phyloP scores from a whole-genome alignment of 1,140 invertebrate genomes.

The Tetramorium simillimum region DNA sequence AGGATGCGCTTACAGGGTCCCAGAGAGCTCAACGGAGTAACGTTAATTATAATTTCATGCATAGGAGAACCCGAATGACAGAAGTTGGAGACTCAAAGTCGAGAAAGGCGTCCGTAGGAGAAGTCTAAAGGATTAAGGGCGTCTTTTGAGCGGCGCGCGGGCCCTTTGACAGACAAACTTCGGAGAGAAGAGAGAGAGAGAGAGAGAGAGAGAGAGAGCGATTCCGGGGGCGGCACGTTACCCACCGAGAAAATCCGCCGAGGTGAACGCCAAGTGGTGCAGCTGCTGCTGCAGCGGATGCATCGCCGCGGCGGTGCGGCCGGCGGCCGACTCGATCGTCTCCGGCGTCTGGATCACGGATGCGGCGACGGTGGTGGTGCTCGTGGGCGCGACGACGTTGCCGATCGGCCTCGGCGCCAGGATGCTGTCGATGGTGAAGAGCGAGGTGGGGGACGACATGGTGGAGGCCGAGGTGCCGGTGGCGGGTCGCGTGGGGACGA shows the following conservation, averaged over 20 bases:
- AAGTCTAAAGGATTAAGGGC: conserved; percentile 3
- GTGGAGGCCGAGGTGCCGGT: conserved; percentile 80
- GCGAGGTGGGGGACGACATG: conserved; percentile 87
- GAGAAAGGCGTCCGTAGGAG: neutral
- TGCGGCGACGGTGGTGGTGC: conserved; percentile 60
- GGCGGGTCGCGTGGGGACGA: conserved; percentile 68
- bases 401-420: conserved; percentile 87
- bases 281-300: conserved; percentile 85
- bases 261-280: conserved; percentile 87
- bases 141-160: conserved; percentile 21
- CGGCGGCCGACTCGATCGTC: conserved; percentile 82
- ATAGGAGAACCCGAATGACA: neutral
- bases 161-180: neutral
- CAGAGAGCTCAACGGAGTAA: neutral
- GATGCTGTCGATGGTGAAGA: conserved; percentile 94
- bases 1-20: neutral
- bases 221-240: neutral
- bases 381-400: conserved; percentile 72
- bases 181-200: neutral
- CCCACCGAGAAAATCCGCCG: conserved; percentile 92
- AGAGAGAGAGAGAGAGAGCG: neutral
- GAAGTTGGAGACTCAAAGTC: neutral
- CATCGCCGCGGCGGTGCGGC: conserved; percentile 74
- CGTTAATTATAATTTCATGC: conserved; percentile 37
- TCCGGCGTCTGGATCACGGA: conserved; percentile 73